phyloP scores from a whole-genome alignment of 2,888 invertebrate species.

The Oeneis ivallda region DNA sequence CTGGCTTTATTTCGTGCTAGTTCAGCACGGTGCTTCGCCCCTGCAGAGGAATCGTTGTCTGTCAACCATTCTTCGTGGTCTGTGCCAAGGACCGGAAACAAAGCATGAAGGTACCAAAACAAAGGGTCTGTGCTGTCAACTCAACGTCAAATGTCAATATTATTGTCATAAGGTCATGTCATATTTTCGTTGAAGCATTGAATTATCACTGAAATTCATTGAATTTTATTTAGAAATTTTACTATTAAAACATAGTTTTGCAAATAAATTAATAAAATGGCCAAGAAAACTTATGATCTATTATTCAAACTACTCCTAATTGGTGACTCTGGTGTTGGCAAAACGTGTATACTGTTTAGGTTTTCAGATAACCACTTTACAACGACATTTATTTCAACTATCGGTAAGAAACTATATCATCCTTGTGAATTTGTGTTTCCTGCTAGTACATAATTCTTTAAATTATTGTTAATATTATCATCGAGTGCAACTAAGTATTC shows the following conservation, averaged over 20 bases:
- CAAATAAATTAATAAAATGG: slow-evolving; percentile 83
- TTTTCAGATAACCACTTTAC: slow-evolving; percentile 98
- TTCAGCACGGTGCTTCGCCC: too few relatives aligned
- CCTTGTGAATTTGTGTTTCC: slow-evolving; percentile 46
- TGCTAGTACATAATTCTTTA: slow-evolving; percentile 3
- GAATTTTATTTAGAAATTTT: background rate
- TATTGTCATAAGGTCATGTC: background rate
- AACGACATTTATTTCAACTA: slow-evolving; percentile 96
- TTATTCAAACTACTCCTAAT: slow-evolving; percentile 95
- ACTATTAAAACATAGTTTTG: slow-evolving; percentile 20
- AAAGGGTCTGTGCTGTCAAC: too few relatives aligned
- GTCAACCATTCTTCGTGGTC: too few relatives aligned
- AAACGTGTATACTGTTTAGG: slow-evolving; percentile 96
- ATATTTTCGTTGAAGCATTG: background rate
- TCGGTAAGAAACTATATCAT: slow-evolving; percentile 84
- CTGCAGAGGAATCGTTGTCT: too few relatives aligned
- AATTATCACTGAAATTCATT: slow-evolving; percentile 32
- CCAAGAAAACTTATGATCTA: slow-evolving; percentile 97
- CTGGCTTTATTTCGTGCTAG: too few relatives aligned
- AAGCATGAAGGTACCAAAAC: too few relatives aligned
- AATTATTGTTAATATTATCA: background rate
- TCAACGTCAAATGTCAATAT: too few relatives aligned
- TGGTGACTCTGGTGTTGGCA: slow-evolving; percentile 97
- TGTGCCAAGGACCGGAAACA: too few relatives aligned
- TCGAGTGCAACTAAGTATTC: background rate